These are phyloP conservation scores for Lasioglossum albipes DNA, from an alignment of 1,140 invertebrate species.

Conservation along the genomic window DNA sequence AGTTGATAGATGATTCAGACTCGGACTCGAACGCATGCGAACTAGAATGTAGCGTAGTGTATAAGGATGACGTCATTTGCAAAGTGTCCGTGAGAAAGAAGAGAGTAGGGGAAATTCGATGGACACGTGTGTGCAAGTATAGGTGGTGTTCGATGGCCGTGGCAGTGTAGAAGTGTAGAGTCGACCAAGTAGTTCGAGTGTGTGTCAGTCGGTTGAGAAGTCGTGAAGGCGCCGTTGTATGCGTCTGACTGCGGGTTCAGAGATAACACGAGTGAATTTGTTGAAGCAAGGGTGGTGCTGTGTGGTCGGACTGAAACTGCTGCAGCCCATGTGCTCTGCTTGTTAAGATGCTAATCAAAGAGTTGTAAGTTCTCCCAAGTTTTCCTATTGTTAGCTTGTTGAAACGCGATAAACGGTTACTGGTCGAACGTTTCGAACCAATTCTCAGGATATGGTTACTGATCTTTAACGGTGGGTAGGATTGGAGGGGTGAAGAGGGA, in stretches of 20 bases:
- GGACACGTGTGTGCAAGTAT: slow-evolving; percentile 57
- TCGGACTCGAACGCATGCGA: slow-evolving; percentile 27
- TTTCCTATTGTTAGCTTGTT: not conserved
- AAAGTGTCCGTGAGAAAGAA: slow-evolving; percentile 24
- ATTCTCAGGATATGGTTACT: slow-evolving; percentile 54
- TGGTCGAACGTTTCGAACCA: slow-evolving; percentile 54
- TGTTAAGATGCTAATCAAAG: slow-evolving; percentile 78
- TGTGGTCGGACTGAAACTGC: slow-evolving; percentile 47
- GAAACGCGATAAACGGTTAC: slow-evolving; percentile 17
- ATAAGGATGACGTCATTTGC: slow-evolving; percentile 57
- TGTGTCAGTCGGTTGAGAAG: slow-evolving; percentile 58
- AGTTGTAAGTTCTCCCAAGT: slow-evolving; percentile 72
- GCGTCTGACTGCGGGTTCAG: slow-evolving; percentile 56
- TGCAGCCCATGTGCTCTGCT: slow-evolving; percentile 67
- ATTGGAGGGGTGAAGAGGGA: slow-evolving; percentile 41
- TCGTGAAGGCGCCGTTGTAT: slow-evolving; percentile 34
- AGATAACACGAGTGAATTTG: slow-evolving; percentile 60
- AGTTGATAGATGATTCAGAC: slow-evolving; percentile 8
- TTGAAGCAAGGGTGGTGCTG: slow-evolving; percentile 59
- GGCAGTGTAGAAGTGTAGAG: slow-evolving; percentile 44
- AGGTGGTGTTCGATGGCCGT: slow-evolving; percentile 47
- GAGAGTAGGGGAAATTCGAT: slow-evolving; percentile 23
- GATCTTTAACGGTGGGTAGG: slow-evolving; percentile 66
- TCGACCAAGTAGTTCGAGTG: slow-evolving; percentile 39
- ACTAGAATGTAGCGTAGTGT: not conserved